Conservation (phyloP, 2,113 vertebrate species). For the Alouatta palliata region DNA sequence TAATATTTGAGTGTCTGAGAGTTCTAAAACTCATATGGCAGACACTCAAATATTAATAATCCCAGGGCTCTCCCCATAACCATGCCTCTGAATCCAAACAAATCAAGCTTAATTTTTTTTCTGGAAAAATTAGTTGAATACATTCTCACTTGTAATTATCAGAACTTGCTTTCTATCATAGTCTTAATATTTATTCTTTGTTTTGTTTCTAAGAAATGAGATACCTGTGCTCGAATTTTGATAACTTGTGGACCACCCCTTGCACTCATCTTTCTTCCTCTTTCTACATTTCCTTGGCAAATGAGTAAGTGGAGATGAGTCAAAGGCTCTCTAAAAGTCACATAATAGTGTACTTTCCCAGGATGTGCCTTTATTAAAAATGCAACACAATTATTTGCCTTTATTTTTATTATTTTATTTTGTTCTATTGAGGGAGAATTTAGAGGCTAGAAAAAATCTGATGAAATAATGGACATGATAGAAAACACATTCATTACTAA, state of each 20-base stretch:
- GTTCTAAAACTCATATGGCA: neutral
- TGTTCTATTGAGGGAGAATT: constrained; percentile 34
- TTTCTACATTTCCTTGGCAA: neutral
- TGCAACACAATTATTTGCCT: neutral
- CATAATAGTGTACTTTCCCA: neutral
- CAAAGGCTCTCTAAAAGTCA: neutral
- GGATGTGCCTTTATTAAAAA: neutral
- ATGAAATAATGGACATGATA: neutral
- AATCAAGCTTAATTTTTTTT: neutral
- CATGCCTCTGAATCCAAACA: neutral
- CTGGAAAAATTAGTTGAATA: neutral
- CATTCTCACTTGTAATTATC: neutral
- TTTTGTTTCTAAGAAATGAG: neutral
- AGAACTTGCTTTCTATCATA: neutral
- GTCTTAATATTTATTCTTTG: neutral
- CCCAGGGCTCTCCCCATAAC: accelerated
- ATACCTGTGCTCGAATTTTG: accelerated
- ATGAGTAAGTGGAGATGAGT: neutral
- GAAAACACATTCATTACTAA: neutral
- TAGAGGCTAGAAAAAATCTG: neutral
- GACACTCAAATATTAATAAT: neutral
- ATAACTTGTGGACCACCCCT: neutral
- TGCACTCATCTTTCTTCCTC: neutral
- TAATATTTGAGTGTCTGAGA: neutral
- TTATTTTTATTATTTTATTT: constrained; percentile 16